phyloP scores from a whole-genome alignment of 2,888 invertebrate species.

The Philhelius pedissequus region DNA sequence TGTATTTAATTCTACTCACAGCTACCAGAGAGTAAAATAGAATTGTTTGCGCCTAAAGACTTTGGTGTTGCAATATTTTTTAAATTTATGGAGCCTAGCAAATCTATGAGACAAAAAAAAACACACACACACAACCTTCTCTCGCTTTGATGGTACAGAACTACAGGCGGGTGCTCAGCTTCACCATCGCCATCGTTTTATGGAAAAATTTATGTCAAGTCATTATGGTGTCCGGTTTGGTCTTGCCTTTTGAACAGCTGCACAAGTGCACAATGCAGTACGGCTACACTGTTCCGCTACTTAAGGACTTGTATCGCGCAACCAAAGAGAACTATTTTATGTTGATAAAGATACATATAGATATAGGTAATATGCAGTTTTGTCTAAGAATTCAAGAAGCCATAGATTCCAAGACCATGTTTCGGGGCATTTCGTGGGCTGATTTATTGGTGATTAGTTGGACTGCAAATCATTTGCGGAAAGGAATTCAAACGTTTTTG shows the following conservation, averaged over 20 bases:
- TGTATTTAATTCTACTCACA: background rate
- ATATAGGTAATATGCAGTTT: constrained; percentile 48
- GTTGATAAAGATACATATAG: too few relatives aligned
- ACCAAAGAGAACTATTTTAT: too few relatives aligned
- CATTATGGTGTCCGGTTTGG: constrained; percentile 60
- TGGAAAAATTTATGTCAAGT: constrained; percentile 64
- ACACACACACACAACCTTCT: background rate
- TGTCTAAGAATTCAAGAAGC: constrained; percentile 44
- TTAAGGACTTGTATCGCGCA: constrained; percentile 27
- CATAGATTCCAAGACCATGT: constrained; percentile 35
- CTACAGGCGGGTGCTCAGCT: background rate
- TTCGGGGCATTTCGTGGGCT: constrained; percentile 23
- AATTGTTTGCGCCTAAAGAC: constrained; percentile 33
- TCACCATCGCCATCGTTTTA: constrained; percentile 25
- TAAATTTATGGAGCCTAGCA: constrained; percentile 50
- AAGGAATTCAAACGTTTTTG: constrained; percentile 3
- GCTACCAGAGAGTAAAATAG: background rate
- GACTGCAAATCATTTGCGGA: constrained; percentile 40
- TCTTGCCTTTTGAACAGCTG: constrained; percentile 28
- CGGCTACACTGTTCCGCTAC: constrained; percentile 1
- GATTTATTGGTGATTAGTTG: constrained; percentile 66
- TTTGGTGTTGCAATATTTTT: constrained; percentile 54
- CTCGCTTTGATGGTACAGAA: background rate
- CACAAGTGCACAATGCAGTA: background rate
- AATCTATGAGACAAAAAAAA: constrained; percentile 24